Conservation (phyloP, 2,888 invertebrate genomes). For the Sinodicranocentrus sp. region DNA sequence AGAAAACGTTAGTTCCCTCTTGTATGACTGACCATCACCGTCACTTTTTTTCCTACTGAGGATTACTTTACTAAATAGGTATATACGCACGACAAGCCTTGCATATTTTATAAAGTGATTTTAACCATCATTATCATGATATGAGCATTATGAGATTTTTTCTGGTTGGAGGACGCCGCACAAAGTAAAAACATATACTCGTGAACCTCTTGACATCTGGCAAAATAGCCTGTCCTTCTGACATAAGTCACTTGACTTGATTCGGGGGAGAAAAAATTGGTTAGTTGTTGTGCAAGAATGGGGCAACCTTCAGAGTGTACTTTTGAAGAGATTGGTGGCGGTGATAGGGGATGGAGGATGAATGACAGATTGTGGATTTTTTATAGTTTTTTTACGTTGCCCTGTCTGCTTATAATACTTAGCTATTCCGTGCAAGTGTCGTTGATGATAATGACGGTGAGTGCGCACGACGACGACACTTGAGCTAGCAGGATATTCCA, state of each 20-base stretch:
- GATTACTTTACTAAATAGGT: constrained; percentile 11
- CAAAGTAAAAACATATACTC: background rate
- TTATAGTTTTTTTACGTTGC: background rate
- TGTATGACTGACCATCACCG: constrained; percentile 39
- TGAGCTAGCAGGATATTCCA: background rate
- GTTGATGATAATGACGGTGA: too few relatives aligned
- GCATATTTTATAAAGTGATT: too few relatives aligned
- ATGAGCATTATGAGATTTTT: background rate
- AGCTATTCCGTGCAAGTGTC: background rate
- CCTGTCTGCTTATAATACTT: background rate
- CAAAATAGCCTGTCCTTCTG: constrained; percentile 28
- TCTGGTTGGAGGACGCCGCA: background rate
- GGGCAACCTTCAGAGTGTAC: background rate
- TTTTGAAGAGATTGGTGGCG: background rate
- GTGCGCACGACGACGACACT: background rate
- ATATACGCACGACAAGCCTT: background rate
- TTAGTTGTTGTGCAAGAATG: constrained; percentile 1
- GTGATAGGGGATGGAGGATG: constrained; percentile 1
- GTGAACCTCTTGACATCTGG: constrained; percentile 34
- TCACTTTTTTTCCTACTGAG: constrained; percentile 5
- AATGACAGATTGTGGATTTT: constrained; percentile 6
- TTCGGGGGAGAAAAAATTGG: background rate
- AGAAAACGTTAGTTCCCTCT: constrained; percentile 27
- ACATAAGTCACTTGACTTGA: constrained; percentile 17
- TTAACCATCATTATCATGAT: background rate